Conservation (phyloP, 2,888 invertebrate genomes). For the Dromius quadrimaculatus region DNA sequence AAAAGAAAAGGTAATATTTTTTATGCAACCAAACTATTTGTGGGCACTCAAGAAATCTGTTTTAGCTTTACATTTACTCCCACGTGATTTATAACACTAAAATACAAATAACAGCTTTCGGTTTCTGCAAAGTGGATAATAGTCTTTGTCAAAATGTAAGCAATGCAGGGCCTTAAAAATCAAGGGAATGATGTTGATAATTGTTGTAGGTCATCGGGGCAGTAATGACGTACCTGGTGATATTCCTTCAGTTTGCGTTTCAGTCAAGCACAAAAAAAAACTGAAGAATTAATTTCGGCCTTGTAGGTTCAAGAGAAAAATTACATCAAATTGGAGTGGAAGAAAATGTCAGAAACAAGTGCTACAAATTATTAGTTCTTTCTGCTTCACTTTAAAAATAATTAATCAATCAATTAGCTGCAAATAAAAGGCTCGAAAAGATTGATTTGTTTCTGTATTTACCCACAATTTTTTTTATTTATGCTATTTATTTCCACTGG, state of each 20-base stretch:
- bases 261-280: too few relatives aligned
- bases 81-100: constrained; percentile 34
- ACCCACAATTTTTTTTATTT: neutral
- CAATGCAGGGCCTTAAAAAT: too few relatives aligned
- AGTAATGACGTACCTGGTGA: constrained; percentile 45
- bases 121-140: constrained; percentile 40
- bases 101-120: constrained; percentile 29
- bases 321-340: constrained; percentile 21
- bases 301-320: too few relatives aligned
- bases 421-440: neutral
- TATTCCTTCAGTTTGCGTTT: constrained; percentile 48
- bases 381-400: constrained; percentile 34
- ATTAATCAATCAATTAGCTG: constrained; percentile 34
- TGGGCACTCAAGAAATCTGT: neutral
- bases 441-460: neutral
- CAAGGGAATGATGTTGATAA: neutral
- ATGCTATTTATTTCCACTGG: neutral
- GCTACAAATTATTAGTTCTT: constrained; percentile 35
- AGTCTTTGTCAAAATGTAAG: constrained; percentile 45
- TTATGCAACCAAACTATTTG: neutral
- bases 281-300: too few relatives aligned
- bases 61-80: constrained; percentile 43
- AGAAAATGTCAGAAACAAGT: constrained; percentile 42
- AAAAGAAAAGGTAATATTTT: constrained; percentile 34
- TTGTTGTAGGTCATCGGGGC: constrained; percentile 39